These are phyloP conservation scores for Sarcophilus harrisii DNA, from an alignment of 2,797 vertebrate genomes.

Conservation along the genomic window DNA sequence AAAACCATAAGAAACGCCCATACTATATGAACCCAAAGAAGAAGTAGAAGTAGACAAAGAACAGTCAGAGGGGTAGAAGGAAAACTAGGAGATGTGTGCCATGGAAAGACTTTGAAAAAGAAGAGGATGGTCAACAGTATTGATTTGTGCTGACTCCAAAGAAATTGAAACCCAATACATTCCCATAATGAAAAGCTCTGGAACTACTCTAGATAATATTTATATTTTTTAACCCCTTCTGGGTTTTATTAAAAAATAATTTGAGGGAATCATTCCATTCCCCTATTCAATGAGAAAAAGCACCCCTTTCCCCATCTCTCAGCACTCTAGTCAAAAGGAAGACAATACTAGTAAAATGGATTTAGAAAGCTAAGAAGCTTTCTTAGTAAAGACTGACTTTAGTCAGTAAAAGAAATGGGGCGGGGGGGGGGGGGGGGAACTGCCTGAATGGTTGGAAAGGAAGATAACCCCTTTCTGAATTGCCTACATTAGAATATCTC, in stretches of 20 bases:
- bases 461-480: background rate
- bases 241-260: background rate
- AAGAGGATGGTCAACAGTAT: background rate
- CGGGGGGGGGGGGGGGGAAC: background rate
- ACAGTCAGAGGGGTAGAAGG: background rate
- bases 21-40: background rate
- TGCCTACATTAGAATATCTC: accelerated
- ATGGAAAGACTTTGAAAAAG: background rate
- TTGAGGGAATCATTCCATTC: background rate
- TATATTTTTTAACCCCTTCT: background rate
- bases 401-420: accelerated
- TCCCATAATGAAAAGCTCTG: background rate
- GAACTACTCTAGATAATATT: background rate
- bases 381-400: too few species aligned
- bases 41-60: background rate
- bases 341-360: background rate
- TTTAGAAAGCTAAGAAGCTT: background rate
- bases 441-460: background rate
- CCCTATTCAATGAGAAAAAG: background rate
- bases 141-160: background rate
- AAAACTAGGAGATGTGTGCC: background rate
- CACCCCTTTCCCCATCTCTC: background rate
- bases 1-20: background rate
- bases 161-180: background rate
- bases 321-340: background rate